These are phyloP conservation scores for Lamprologus ornatipinnis DNA, from an alignment of 2,113 vertebrate genomes.

Conservation along the genomic window DNA sequence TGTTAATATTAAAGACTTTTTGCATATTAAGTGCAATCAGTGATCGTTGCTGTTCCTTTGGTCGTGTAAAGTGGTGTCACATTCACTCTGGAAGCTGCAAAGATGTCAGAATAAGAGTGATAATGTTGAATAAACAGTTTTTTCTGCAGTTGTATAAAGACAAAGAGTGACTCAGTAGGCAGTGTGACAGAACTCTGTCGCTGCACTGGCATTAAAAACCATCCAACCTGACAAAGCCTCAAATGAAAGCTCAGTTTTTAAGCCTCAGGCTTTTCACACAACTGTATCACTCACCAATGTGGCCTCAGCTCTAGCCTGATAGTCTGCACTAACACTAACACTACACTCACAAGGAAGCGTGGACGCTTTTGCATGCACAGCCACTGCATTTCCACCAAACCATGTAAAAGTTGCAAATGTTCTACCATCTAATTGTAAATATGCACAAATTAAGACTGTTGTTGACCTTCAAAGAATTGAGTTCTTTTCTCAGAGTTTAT, in stretches of 20 bases:
- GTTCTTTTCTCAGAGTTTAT: not conserved
- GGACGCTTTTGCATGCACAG: not conserved
- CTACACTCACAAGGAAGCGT: not conserved
- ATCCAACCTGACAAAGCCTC: not conserved
- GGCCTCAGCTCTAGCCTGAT: not conserved
- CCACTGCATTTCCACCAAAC: slow-evolving; percentile 24
- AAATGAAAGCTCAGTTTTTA: not conserved
- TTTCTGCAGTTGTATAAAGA: not conserved
- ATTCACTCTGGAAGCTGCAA: not conserved
- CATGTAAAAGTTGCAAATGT: not conserved
- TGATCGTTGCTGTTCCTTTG: not conserved
- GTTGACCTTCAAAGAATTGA: not conserved
- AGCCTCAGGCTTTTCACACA: slow-evolving; percentile 41
- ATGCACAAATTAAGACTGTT: not conserved
- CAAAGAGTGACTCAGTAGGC: not conserved
- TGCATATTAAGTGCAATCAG: not conserved
- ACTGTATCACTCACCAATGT: not conserved
- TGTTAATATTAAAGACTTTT: not conserved
- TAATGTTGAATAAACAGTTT: not conserved
- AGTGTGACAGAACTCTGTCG: not conserved
- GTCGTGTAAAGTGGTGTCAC: not conserved
- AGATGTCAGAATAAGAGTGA: not conserved
- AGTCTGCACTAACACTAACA: not conserved
- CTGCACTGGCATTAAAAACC: not conserved
- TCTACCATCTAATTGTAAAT: not conserved